phyloP scores from a whole-genome alignment of 2,888 invertebrate genomes.

The Tipula unca region DNA sequence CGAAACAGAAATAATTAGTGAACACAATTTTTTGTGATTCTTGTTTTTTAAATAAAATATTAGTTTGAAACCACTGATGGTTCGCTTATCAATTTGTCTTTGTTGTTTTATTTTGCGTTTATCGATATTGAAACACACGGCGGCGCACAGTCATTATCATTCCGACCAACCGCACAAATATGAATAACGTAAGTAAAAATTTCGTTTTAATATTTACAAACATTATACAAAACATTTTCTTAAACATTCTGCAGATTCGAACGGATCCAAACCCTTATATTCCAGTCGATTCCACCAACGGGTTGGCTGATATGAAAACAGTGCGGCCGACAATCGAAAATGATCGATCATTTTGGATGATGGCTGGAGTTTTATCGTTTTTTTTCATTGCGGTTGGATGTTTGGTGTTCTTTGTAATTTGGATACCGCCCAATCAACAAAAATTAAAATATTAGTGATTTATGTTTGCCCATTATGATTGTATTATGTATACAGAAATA shows the following conservation, averaged over 20 bases:
- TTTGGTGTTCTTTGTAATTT: not conserved
- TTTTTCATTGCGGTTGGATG: not conserved
- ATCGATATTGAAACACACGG: not conserved
- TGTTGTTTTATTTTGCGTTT: not conserved
- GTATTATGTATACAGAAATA: no score
- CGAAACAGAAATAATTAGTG: not conserved
- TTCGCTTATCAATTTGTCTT: not conserved
- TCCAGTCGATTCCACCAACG: not conserved
- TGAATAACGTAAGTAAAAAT: not conserved
- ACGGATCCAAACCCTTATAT: not conserved
- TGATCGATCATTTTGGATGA: not conserved
- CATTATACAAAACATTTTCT: not conserved
- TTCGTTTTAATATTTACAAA: not conserved
- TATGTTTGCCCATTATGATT: no score
- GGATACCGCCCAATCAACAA: not conserved
- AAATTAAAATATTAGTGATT: not conserved
- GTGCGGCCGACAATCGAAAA: not conserved
- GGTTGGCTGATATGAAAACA: not conserved
- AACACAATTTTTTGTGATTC: not conserved
- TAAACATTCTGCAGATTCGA: not conserved
- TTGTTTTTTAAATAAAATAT: not conserved
- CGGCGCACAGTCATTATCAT: not conserved
- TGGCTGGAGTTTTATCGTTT: not conserved
- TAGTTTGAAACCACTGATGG: not conserved
- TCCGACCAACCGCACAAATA: not conserved